A percentile compares a stretch with the other conserved stretches of the same genome.
phyloP scores from a whole-genome alignment of 2,113 vertebrate species.

The Petrocephalus zakoni region DNA sequence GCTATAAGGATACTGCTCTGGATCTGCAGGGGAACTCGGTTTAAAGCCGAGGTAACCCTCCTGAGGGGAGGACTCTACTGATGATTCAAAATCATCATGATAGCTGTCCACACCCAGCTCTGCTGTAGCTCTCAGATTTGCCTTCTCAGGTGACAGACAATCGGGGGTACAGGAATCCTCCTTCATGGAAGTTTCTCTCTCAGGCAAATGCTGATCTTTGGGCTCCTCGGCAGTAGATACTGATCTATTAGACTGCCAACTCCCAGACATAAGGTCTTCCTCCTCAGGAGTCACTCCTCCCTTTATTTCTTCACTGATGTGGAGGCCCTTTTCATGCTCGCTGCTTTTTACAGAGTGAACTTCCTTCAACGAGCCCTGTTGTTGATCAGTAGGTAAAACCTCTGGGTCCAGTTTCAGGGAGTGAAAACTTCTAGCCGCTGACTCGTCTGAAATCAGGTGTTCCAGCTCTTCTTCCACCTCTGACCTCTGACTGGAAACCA shows the following conservation, averaged over 20 bases:
- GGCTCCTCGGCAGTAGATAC: conserved; percentile 33
- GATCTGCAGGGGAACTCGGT: conserved; percentile 31
- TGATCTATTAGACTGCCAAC: conserved; percentile 18
- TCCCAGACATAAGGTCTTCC: conserved; percentile 25
- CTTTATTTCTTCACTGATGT: conserved; percentile 13
- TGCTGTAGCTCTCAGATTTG: conserved; percentile 38
- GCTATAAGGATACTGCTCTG: conserved; percentile 33
- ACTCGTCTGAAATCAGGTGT: conserved; percentile 48
- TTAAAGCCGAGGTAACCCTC: conserved; percentile 43
- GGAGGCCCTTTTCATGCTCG: background rate
- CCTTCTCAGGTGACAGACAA: conserved; percentile 53
- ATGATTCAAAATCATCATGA: conserved; percentile 67
- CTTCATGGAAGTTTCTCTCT: conserved; percentile 38
- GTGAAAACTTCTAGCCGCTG: conserved; percentile 40
- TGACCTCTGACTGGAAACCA: conserved; percentile 54
- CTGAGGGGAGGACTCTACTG: conserved; percentile 46
- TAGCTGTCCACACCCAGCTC: conserved; percentile 43
- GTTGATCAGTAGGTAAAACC: conserved; percentile 36
- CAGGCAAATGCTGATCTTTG: conserved; percentile 38
- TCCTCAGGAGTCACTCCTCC: conserved; percentile 27
- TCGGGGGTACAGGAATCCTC: conserved; percentile 53
- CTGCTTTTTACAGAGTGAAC: conserved; percentile 31
- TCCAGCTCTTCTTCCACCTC: conserved; percentile 67
- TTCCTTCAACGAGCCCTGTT: conserved; percentile 37
- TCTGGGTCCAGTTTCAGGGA: conserved; percentile 55